Percentiles rank a stretch among this genome's conserved stretches.
Conservation (phyloP, 2,797 vertebrate species). For the Phalloptychus januarius region DNA sequence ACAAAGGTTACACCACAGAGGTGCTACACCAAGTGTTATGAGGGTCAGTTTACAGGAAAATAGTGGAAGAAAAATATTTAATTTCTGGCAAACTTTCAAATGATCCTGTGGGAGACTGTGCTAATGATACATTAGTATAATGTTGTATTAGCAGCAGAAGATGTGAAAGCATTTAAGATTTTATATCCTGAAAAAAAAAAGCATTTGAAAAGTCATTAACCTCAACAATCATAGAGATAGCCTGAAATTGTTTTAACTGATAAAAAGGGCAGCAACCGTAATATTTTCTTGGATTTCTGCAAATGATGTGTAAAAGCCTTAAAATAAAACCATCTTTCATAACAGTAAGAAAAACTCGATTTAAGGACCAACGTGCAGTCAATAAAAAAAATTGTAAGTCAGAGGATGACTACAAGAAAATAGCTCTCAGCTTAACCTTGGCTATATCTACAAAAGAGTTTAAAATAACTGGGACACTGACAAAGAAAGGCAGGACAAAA, state of each 20-base stretch:
- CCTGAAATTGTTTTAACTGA: neutral
- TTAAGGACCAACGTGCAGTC: no score
- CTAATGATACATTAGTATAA: neutral
- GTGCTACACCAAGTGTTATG: neutral
- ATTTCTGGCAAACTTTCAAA: neutral
- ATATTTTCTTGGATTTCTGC: neutral
- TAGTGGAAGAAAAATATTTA: neutral
- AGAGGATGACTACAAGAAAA: neutral
- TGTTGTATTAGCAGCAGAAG: neutral
- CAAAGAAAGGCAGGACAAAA: neutral
- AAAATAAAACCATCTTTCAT: neutral
- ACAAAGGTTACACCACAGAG: neutral
- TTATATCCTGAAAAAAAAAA: neutral
- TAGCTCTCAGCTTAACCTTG: no score
- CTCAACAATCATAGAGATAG: neutral
- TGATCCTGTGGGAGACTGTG: neutral
- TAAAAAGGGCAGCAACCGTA: no score
- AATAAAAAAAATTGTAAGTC: neutral
- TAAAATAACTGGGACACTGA: neutral
- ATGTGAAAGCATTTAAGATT: neutral
- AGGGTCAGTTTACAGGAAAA: slow-evolving; percentile 13
- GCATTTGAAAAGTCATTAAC: neutral
- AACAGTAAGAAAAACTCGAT: neutral
- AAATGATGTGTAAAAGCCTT: neutral
- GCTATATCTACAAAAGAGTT: no score